A percentile compares a stretch with the other conserved stretches of the same genome.
Evolutionary conservation across 2,888 invertebrate species (phyloP).

Genomic region (Malthinus flaveolus): DNA sequence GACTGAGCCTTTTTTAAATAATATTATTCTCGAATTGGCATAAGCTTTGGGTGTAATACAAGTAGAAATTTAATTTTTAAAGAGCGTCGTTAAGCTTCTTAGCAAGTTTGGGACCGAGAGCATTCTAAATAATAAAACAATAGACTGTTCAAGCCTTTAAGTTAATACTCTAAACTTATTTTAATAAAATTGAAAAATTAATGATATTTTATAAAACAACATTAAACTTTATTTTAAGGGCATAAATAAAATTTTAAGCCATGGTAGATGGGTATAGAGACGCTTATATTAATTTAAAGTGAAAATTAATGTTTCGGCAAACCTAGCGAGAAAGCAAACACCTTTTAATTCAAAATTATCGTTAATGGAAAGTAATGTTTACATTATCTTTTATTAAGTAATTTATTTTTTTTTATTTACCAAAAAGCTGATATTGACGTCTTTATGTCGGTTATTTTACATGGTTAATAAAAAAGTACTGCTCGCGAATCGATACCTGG

Average conservation of each 20-base stretch:
- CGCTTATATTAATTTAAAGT: conserved; percentile 17
- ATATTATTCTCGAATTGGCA: too few relatives aligned
- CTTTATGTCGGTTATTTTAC: not conserved
- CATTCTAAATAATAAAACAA: too few relatives aligned
- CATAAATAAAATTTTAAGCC: not conserved
- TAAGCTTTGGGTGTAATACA: too few relatives aligned
- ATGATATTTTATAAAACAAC: too few relatives aligned
- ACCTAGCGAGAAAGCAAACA: conserved; percentile 22
- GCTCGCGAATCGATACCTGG: conserved; percentile 11
- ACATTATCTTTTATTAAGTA: conserved; percentile 15
- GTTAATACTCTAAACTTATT: too few relatives aligned
- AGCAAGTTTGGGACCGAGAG: too few relatives aligned
- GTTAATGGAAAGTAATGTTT: conserved; percentile 24
- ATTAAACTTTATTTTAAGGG: too few relatives aligned
- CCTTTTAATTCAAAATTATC: conserved; percentile 16
- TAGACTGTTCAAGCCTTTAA: too few relatives aligned
- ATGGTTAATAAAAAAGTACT: not conserved
- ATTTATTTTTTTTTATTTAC: conserved; percentile 8
- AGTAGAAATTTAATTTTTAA: too few relatives aligned
- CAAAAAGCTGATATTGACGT: conserved; percentile 2
- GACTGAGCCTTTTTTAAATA: too few relatives aligned
- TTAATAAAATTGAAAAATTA: too few relatives aligned
- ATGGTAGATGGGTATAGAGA: not conserved
- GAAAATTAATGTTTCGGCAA: conserved; percentile 18
- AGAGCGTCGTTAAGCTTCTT: too few relatives aligned